These are phyloP conservation scores for Batillaria attramentaria DNA, from an alignment of 1,140 invertebrate genomes.

Conservation along the genomic window DNA sequence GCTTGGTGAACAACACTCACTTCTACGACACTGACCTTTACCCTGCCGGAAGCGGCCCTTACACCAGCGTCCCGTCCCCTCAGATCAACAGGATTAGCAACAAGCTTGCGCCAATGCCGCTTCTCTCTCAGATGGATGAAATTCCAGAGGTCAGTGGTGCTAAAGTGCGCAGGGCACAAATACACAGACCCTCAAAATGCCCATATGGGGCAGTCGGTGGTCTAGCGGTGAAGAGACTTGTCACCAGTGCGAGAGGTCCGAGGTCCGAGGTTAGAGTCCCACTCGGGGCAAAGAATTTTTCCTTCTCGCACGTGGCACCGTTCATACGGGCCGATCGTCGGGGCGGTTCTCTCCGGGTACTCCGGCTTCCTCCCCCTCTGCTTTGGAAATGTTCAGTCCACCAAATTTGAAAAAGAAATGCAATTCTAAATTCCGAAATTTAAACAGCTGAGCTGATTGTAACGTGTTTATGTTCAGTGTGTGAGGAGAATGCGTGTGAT, in stretches of 20 bases:
- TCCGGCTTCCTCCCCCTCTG: no score
- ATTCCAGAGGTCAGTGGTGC: conserved; percentile 76
- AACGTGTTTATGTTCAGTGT: no score
- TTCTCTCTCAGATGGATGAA: conserved; percentile 82
- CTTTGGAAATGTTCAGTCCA: no score
- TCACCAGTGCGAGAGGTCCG: neutral
- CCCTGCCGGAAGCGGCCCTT: conserved; percentile 69
- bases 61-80: conserved; percentile 79
- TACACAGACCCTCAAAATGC: neutral
- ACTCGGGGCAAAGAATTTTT: neutral
- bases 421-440: no score
- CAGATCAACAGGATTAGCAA: conserved; percentile 91
- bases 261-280: neutral
- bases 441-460: no score
- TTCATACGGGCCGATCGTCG: no score
- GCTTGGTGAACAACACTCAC: conserved; percentile 48
- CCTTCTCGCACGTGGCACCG: neutral
- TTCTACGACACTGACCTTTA: conserved; percentile 29
- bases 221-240: neutral
- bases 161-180: neutral
- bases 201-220: neutral
- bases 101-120: conserved; percentile 82
- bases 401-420: no score
- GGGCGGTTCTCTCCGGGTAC: no score
- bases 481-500: no score